Evolutionary conservation across 2,888 invertebrate genomes (phyloP).

Genomic region (Tinea trinotella): DNA sequence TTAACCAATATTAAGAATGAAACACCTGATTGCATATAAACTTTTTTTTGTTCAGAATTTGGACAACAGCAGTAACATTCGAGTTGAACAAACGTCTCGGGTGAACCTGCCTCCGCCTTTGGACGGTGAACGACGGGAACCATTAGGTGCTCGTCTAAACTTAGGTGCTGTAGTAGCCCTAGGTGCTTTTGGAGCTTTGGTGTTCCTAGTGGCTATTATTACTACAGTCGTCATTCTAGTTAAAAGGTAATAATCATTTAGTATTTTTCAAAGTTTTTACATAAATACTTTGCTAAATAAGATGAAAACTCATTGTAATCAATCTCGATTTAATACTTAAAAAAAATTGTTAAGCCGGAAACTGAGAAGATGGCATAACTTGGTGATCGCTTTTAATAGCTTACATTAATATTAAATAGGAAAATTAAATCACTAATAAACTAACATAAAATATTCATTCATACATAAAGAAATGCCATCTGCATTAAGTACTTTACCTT

Average conservation of each 20-base stretch:
- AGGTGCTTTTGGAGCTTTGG: conserved; percentile 92
- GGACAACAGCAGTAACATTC: conserved; percentile 67
- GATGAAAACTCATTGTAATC: too few species aligned
- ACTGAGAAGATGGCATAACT: neutral
- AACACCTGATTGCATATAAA: too few species aligned
- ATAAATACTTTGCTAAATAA: too few species aligned
- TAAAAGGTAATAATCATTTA: conserved; percentile 75
- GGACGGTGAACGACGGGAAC: conserved; percentile 70
- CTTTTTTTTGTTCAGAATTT: conserved; percentile 41
- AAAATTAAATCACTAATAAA: neutral
- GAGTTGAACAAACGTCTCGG: conserved; percentile 77
- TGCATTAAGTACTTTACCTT: conserved; percentile 31
- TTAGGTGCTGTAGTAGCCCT: conserved; percentile 90
- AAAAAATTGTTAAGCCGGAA: too few species aligned
- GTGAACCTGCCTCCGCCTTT: conserved; percentile 79
- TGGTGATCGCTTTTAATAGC: neutral
- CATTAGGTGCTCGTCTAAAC: conserved; percentile 80
- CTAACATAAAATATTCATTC: neutral
- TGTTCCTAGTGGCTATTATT: conserved; percentile 89
- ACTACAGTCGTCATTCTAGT: conserved; percentile 91
- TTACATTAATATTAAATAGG: neutral
- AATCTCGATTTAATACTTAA: too few species aligned
- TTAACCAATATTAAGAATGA: too few species aligned
- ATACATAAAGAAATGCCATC: neutral
- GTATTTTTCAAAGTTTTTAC: too few species aligned